Conservation (phyloP, 2,888 invertebrate genomes). For the Ectemnius lituratus region DNA sequence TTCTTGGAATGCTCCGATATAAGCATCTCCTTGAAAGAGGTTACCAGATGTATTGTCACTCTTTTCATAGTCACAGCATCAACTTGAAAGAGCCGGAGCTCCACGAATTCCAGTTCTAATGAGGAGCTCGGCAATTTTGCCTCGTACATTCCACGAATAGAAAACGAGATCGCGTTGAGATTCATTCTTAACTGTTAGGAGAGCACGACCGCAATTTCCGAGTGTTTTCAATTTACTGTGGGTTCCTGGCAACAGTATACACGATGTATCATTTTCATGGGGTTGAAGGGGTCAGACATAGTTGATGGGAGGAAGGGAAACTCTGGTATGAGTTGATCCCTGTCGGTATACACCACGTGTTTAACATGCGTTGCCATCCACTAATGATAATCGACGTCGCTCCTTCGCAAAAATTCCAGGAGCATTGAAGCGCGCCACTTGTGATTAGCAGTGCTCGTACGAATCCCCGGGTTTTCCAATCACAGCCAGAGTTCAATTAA, state of each 20-base stretch:
- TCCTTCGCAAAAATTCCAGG: conserved; percentile 55
- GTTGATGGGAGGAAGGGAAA: conserved; percentile 2
- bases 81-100: no score
- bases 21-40: no score
- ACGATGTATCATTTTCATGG: background rate
- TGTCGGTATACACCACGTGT: conserved; percentile 2
- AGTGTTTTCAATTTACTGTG: conserved; percentile 3
- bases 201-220: background rate
- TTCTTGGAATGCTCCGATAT: no score
- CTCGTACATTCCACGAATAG: no score
- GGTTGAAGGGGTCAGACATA: background rate
- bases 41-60: no score
- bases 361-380: conserved; percentile 51
- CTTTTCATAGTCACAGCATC: no score
- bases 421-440: no score
- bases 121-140: no score
- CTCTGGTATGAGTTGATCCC: background rate
- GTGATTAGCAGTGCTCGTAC: no score
- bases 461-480: no score
- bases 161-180: background rate
- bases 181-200: background rate
- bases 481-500: no score
- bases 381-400: conserved; percentile 55
- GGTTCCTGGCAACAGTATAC: conserved; percentile 9
- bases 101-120: no score